A percentile compares a stretch with the other conserved stretches of the same genome.
Conservation (phyloP, 2,797 vertebrate species). For the Onychomys arenicola region DNA sequence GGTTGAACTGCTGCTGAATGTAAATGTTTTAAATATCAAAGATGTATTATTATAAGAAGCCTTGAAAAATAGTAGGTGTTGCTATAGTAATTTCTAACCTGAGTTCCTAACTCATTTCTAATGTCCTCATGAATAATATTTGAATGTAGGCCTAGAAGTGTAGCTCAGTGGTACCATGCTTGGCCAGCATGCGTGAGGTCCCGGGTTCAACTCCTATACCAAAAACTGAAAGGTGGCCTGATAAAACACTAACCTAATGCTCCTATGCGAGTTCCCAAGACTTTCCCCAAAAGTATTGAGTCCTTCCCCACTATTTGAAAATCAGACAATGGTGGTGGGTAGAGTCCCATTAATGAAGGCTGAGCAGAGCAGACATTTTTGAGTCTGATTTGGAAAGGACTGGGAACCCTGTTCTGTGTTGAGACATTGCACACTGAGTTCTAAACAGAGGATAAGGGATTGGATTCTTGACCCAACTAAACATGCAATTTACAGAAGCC, state of each 20-base stretch:
- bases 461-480: conserved; percentile 56
- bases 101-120: conserved; percentile 52
- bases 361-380: neutral
- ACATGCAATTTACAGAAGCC: conserved; percentile 31
- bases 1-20: neutral
- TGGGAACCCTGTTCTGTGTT: neutral
- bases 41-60: neutral
- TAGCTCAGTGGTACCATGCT: neutral
- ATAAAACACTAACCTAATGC: neutral
- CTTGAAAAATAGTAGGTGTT: conserved; percentile 8
- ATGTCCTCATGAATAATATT: conserved; percentile 25
- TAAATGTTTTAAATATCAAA: conserved; percentile 45
- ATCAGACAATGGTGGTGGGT: neutral
- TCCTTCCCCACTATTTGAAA: neutral
- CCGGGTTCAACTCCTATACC: neutral
- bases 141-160: neutral
- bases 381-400: conserved; percentile 30
- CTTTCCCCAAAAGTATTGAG: neutral
- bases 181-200: neutral
- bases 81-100: conserved; percentile 25
- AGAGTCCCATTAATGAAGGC: conserved; percentile 20
- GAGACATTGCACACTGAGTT: conserved; percentile 25
- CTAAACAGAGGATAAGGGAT: conserved; percentile 32
- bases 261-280: neutral
- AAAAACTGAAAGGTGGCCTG: neutral